Evolutionary conservation across 2,113 vertebrate species (phyloP).

Genomic region (Orycteropus afer): DNA sequence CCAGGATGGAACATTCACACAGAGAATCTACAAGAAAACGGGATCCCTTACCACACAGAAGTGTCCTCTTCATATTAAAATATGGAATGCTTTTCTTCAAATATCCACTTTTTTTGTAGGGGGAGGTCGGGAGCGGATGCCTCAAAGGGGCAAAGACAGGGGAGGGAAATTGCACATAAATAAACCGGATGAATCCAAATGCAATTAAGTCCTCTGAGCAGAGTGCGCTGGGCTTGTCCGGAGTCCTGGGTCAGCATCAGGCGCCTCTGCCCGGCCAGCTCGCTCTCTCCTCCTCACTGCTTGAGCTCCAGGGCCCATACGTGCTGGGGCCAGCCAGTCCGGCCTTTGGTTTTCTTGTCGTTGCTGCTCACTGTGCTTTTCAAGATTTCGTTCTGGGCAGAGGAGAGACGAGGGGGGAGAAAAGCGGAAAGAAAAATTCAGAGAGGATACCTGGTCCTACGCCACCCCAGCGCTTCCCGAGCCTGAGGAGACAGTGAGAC

Average conservation of each 20-base stretch:
- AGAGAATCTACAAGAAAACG: constrained; percentile 84
- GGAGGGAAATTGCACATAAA: constrained; percentile 96
- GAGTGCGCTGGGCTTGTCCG: constrained; percentile 75
- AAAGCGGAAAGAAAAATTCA: constrained; percentile 60
- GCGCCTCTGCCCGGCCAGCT: constrained; percentile 53
- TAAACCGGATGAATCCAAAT: constrained; percentile 90
- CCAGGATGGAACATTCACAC: constrained; percentile 87
- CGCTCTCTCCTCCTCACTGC: constrained; percentile 88
- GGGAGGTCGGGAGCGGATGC: constrained; percentile 67
- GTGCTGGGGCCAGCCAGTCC: constrained; percentile 99
- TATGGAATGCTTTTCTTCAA: constrained; percentile 94
- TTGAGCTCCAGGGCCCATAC: constrained; percentile 99
- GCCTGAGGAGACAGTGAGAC: background rate
- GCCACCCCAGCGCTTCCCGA: background rate
- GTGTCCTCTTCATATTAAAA: constrained; percentile 91
- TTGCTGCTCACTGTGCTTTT: constrained; percentile 94
- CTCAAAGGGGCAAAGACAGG: constrained; percentile 72
- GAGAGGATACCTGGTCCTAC: background rate
- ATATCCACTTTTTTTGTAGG: constrained; percentile 87
- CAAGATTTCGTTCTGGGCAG: constrained; percentile 93
- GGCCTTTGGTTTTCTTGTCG: constrained; percentile 99
- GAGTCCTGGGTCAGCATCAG: constrained; percentile 74
- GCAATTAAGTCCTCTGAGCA: constrained; percentile 84
- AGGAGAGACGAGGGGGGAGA: constrained; percentile 57
- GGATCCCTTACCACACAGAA: constrained; percentile 90